Percentiles rank a stretch among this genome's conserved stretches.
phyloP scores from a whole-genome alignment of 1,140 invertebrate species.

The Sinella curviseta region DNA sequence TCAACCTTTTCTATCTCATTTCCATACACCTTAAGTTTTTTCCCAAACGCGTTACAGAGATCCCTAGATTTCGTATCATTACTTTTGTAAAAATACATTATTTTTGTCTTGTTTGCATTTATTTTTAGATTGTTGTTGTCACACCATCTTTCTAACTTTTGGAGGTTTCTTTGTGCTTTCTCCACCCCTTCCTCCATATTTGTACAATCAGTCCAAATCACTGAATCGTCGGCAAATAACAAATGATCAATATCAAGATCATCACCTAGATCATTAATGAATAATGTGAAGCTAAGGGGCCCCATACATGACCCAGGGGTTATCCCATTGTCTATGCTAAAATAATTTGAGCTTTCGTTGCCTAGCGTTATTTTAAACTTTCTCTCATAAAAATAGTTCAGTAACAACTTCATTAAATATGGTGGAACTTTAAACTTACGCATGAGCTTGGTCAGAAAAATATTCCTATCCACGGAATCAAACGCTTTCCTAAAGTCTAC shows the following conservation, averaged over 20 bases:
- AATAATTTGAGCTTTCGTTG: background rate
- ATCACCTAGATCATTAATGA: slow-evolving; percentile 47
- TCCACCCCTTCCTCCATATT: background rate
- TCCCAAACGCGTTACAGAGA: background rate
- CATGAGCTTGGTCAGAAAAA: slow-evolving; percentile 11
- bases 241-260: slow-evolving; percentile 9
- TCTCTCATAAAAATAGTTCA: background rate
- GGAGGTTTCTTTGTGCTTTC: background rate
- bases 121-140: background rate
- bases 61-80: background rate
- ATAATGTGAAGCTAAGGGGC: slow-evolving; percentile 49
- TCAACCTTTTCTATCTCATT: background rate
- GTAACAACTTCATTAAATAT: background rate
- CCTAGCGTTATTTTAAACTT: background rate
- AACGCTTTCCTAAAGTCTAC: slow-evolving; percentile 29
- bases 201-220: slow-evolving; percentile 19
- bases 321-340: slow-evolving; percentile 38
- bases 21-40: background rate
- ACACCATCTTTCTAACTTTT: background rate
- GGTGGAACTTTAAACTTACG: background rate
- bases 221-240: slow-evolving; percentile 51
- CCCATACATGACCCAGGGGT: slow-evolving; percentile 51
- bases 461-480: background rate
- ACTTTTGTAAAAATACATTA: slow-evolving; percentile 20
- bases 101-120: slow-evolving; percentile 27